Conservation (phyloP, 2,797 vertebrate genomes). For the Eleutherodactylus coqui region DNA sequence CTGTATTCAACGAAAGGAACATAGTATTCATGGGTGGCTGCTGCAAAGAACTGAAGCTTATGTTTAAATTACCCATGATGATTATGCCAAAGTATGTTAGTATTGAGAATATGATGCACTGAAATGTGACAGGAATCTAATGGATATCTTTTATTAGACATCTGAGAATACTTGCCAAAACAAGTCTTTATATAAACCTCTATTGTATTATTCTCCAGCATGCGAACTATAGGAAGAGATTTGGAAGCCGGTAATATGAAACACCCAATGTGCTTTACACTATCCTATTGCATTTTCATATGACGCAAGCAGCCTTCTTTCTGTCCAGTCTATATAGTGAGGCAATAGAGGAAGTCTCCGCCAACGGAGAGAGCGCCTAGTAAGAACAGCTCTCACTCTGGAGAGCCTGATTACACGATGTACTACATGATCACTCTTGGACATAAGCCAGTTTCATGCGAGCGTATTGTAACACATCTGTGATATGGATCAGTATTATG, state of each 20-base stretch:
- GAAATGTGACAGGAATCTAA: conserved; percentile 29
- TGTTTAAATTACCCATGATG: conserved; percentile 3
- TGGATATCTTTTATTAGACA: conserved; percentile 25
- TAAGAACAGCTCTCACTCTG: no score
- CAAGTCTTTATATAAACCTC: conserved; percentile 1
- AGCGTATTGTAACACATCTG: no score
- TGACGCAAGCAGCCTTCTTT: no score
- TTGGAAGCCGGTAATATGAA: neutral
- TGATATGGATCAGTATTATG: no score
- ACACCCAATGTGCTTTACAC: neutral
- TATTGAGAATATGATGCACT: conserved; percentile 28
- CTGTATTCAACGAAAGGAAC: no score
- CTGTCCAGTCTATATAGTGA: no score
- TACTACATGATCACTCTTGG: no score
- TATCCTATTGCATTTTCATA: neutral
- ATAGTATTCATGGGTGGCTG: conserved; percentile 17
- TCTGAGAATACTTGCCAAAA: neutral
- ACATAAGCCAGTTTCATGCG: no score
- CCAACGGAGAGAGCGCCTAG: no score
- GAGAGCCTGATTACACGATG: no score
- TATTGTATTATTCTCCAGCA: neutral
- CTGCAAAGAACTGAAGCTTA: conserved; percentile 29
- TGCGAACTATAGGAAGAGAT: neutral
- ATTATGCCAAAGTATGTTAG: conserved; percentile 30
- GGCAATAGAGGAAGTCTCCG: no score